Conservation (phyloP, 1,140 invertebrate genomes). For the Drosophila guanche region DNA sequence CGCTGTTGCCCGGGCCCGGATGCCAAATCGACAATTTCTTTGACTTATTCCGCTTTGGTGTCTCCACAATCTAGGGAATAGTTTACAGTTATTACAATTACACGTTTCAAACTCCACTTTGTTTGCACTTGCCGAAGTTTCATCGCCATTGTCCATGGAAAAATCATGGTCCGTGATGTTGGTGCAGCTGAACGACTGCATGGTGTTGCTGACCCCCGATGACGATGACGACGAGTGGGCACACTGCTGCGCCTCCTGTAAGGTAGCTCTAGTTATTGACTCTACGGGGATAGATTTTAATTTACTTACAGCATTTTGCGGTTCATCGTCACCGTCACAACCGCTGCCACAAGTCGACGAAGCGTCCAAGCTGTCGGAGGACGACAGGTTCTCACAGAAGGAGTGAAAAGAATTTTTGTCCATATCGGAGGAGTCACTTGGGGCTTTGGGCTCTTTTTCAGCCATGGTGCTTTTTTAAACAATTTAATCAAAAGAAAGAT, state of each 20-base stretch:
- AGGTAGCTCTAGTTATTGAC: neutral
- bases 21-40: too few relatives aligned
- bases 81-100: neutral
- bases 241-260: too few relatives aligned
- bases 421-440: constrained; percentile 2
- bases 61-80: neutral
- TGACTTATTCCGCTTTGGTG: neutral
- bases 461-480: too few relatives aligned
- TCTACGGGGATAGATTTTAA: neutral
- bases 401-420: constrained; percentile 49
- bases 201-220: too few relatives aligned
- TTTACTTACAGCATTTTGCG: too few relatives aligned
- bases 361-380: neutral
- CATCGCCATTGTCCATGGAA: neutral
- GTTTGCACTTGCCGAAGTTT: constrained; percentile 1
- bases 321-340: neutral
- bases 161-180: constrained; percentile 5
- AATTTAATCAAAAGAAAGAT: too few relatives aligned
- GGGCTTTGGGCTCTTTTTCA: neutral
- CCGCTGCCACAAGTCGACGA: constrained; percentile 3
- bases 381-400: constrained; percentile 7
- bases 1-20: too few relatives aligned
- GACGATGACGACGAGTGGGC: too few relatives aligned
- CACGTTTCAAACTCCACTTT: too few relatives aligned
- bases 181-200: too few relatives aligned